Evolutionary conservation across 1,140 invertebrate species (phyloP), one percentile per base, ranked within the genome.

Genomic region (Metaphire vulgaris): DNA sequence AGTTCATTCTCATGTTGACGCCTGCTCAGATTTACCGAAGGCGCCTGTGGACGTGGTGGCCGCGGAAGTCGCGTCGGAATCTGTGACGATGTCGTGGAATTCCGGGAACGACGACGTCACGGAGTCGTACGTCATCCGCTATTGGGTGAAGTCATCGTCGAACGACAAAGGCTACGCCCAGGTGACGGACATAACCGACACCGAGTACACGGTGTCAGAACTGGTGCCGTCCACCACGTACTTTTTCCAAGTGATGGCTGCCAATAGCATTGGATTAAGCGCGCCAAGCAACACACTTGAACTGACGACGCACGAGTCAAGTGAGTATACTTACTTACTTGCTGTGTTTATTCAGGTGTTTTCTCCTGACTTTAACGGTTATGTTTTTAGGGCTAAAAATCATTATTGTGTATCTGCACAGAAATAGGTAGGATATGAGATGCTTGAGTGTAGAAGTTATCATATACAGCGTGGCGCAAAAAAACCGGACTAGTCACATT

Each of bases 291-390:
- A 90, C 29, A 91, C 95, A 0, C 91, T 92, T 28, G 90, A 93
- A 79, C 92, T 96, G 80, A 97, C 94, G 75, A 99, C 96, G 68
- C 94, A 95, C 83, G 95, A 97, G 91, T 93, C 94, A 89, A 94
- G 95, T 97, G 90, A 90, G 90, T 90, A 85, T 80, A 80, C 69
- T n/a, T n/a, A n/a, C n/a, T n/a, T n/a, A n/a, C n/a, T n/a, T n/a
- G n/a, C n/a, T n/a, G n/a, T n/a, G n/a, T n/a, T n/a, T n/a, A n/a
- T n/a, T n/a, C n/a, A n/a, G n/a, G n/a, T n/a, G n/a, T n/a, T n/a
- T n/a, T n/a, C n/a, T n/a, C n/a, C n/a, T n/a, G n/a, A n/a, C n/a
- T n/a, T n/a, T n/a, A n/a, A n/a, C n/a, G n/a, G n/a, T n/a, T n/a
- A n/a, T n/a, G n/a, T n/a, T n/a, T n/a, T n/a, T n/a, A n/a, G n/a